Conservation (phyloP, 2,888 invertebrate species). For the Drosophila dives region DNA sequence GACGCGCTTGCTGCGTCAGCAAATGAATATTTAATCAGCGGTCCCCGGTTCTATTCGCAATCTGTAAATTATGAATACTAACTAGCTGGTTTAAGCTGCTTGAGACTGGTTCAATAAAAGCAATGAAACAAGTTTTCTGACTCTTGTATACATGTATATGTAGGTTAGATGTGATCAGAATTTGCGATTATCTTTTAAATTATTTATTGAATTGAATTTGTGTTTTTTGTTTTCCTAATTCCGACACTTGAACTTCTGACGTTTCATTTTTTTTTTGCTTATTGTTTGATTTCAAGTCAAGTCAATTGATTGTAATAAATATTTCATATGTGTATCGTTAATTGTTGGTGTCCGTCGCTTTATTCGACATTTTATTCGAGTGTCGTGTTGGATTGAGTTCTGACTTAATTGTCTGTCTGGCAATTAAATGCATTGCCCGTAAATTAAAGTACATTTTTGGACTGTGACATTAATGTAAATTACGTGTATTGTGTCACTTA, state of each 20-base stretch:
- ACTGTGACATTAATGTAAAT: conserved; percentile 38
- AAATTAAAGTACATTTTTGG: conserved; percentile 31
- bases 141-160: conserved; percentile 8
- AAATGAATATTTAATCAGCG: conserved; percentile 74
- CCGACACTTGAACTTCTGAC: conserved; percentile 13
- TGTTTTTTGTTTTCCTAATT: not conserved
- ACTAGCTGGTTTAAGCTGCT: conserved; percentile 31
- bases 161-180: conserved; percentile 20
- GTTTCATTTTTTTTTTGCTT: conserved; percentile 8
- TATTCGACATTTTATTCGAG: conserved; percentile 12
- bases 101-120: not conserved
- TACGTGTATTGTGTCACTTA: conserved; percentile 34
- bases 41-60: conserved; percentile 54
- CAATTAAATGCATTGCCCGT: conserved; percentile 44
- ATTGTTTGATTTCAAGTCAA: conserved; percentile 18
- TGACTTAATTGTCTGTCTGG: conserved; percentile 32
- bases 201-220: not conserved
- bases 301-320: conserved; percentile 52
- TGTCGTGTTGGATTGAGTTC: conserved; percentile 8
- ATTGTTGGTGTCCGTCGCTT: conserved; percentile 21
- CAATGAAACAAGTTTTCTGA: conserved; percentile 1
- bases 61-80: conserved; percentile 61
- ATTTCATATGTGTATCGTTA: conserved; percentile 29
- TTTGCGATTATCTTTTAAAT: not conserved
- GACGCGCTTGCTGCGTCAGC: conserved; percentile 76